Base-by-base conservation (phyloP, 2,113 vertebrate genomes). In the Harpagus bidentatus region DNA sequence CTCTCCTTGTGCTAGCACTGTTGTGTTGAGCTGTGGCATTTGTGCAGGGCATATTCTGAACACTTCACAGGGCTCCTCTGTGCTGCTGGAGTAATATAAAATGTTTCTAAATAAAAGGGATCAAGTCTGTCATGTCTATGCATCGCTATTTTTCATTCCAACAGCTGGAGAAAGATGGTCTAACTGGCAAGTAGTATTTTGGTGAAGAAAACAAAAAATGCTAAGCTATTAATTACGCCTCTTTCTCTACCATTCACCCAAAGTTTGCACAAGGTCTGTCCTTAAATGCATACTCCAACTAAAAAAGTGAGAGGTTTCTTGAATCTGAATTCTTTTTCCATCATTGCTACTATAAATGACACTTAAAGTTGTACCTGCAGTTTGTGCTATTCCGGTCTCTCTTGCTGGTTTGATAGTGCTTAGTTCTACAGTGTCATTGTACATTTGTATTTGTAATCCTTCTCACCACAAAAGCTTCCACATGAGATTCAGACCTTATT, bases 91-190 rank as follows among this genome's bases (percentile, higher is more conserved):
- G 16, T 31, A 34, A 32, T 5, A 65, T 1, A 7, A 65, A 65
- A 36, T 52, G 23, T 31, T 82, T 85, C 45, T 61, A 36, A 80
- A 32, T 61, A 47, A 78, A 82, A 74, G 69, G 42, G 26, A 13
- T 59, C 0, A 0, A 53, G 29, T 31, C 16, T 45, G 29, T 58
- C 43, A 16, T 59, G 70, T 10, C 29, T 43, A 2, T 62, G 45
- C n/a, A 58, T 80, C 28, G 7, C 48, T 50, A 10, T 11, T 70
- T 50, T 71, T 56, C n/a, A n/a, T 79, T 67, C 67, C 70, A 89
- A 0, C 61, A 61, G 16, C 73, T 85, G 58, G 43, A 85, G 52
- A 31, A 66, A 29, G 78, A 47, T 79, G 62, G 70, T 50, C 50
- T 85, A 48, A 55, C 23, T 61, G 52, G 14, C 82, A 85, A 67